Base-by-base conservation (phyloP, 2,888 invertebrate genomes). In the Byasa hedistus region DNA sequence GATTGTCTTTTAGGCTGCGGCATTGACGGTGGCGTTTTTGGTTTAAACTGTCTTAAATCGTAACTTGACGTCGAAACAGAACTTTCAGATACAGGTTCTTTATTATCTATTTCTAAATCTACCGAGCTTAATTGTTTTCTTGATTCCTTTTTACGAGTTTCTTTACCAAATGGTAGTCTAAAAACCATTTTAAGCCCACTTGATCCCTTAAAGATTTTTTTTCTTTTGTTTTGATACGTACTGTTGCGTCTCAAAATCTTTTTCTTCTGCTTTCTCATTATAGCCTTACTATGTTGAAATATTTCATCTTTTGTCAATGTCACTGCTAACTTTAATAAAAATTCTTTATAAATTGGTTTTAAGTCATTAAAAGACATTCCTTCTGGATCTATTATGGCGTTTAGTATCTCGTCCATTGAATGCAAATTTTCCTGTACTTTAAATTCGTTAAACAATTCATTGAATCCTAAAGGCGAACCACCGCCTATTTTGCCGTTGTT, bases 361-460 rank as follows among this genome's bases (percentile, higher is more conserved):
- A 98, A 92, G 79, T 97, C 97, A 88, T 97, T 97, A 85, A 97
- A 97, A 65, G 97, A 97, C 97, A 97, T 97, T 68, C 97, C 97
- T 83, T 97, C 96, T 48, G 97, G 95, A 85, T 97, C 96, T 76
- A 98, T 96, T 80, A 98, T 97, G 79, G 96, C 96, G 77, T 95
- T 96, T 61, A 98, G 92, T 76, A 97, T 97, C 77, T 97, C 97
- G 80, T 97, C 97, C 87, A 97, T 94, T 66, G 96, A 97, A 80
- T 96, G 96, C 62, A 97, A 93, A 77, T 97, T 97, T 89, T 97
- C 97, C 87, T 97, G 96, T 77, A 96, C 94, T 75, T 96, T 94
- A 79, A 97, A 96, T 91, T 97, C 97, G 84, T 96, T 96, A 84
- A 97, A 97, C 76, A 97, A 93, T 89, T 97, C 97, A 80, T 95